Percentiles rank a stretch among this genome's conserved stretches.
phyloP scores from a whole-genome alignment of 1,140 invertebrate species.

The Macrotrachela quadricornifera region DNA sequence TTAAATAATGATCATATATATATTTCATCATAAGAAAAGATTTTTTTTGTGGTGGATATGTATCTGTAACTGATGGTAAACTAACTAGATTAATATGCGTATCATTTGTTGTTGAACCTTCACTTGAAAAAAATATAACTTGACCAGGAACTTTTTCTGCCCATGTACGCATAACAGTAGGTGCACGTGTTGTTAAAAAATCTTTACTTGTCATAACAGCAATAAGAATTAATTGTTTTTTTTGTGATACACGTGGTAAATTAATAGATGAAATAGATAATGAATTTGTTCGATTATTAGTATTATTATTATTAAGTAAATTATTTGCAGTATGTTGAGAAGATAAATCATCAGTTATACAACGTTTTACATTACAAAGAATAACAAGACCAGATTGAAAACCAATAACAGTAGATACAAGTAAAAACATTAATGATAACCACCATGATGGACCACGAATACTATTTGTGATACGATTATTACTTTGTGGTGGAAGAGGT shows the following conservation, averaged over 20 bases:
- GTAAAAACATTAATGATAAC: too few relatives aligned
- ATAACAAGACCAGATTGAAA: too few relatives aligned
- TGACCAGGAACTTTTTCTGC: conserved; percentile 59
- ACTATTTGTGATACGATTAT: too few relatives aligned
- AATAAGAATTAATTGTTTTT: conserved; percentile 39
- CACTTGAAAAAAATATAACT: conserved; percentile 73
- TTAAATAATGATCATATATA: conserved; percentile 77
- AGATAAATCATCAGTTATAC: too few relatives aligned
- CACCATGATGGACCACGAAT: too few relatives aligned
- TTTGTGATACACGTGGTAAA: not conserved
- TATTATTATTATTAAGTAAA: too few relatives aligned
- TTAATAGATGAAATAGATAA: too few relatives aligned
- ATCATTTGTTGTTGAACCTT: conserved; percentile 27
- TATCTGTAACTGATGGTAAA: conserved; percentile 62
- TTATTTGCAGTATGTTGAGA: too few relatives aligned
- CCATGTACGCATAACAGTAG: conserved; percentile 75
- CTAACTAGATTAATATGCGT: conserved; percentile 44
- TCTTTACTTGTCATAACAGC: conserved; percentile 87
- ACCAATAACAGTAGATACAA: too few relatives aligned
- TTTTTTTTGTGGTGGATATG: conserved; percentile 94
- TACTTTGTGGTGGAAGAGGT: too few relatives aligned
- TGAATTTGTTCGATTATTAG: too few relatives aligned
- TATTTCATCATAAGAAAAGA: conserved; percentile 93
- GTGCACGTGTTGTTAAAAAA: conserved; percentile 59
- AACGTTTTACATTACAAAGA: too few relatives aligned